A percentile compares a stretch with the other conserved stretches of the same genome.
These are phyloP conservation scores for Antechinus stuartii DNA, from an alignment of 2,113 vertebrate species.

Conservation along the genomic window DNA sequence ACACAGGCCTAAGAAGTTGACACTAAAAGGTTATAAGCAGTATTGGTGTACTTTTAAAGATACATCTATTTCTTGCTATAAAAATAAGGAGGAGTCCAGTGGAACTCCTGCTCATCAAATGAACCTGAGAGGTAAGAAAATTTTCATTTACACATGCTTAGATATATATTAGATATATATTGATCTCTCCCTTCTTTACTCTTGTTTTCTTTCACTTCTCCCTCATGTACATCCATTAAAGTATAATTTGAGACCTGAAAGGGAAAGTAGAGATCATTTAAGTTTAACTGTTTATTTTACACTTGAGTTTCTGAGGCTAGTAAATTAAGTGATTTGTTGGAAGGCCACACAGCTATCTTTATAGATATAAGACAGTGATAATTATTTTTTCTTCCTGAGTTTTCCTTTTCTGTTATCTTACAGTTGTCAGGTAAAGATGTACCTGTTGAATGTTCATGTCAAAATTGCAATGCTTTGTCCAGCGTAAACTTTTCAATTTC, in stretches of 20 bases:
- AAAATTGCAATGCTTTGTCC: not conserved
- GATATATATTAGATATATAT: too few relatives aligned
- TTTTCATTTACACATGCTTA: not conserved
- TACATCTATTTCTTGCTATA: conserved; percentile 98
- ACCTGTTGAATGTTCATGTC: not conserved
- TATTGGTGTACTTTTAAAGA: conserved; percentile 99
- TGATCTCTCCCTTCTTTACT: not conserved
- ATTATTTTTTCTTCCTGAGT: not conserved
- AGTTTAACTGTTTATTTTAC: not conserved
- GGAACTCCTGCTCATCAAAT: conserved; percentile 96
- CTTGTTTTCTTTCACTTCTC: not conserved
- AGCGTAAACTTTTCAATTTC: not conserved
- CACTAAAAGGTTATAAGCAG: conserved; percentile 98
- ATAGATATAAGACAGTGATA: not conserved
- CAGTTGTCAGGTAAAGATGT: not conserved
- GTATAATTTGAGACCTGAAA: not conserved
- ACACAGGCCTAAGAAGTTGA: conserved; percentile 96
- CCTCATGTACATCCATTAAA: not conserved
- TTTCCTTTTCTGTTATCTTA: not conserved
- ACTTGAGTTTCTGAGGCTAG: not conserved
- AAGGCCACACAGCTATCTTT: not conserved
- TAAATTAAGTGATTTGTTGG: not conserved
- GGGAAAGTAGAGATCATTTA: not conserved
- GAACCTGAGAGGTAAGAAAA: conserved; percentile 94
- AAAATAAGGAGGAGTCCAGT: conserved; percentile 96